Percentiles rank a stretch among this genome's conserved stretches.
Conservation (phyloP, 2,113 vertebrate genomes). For the Bos javanicus region DNA sequence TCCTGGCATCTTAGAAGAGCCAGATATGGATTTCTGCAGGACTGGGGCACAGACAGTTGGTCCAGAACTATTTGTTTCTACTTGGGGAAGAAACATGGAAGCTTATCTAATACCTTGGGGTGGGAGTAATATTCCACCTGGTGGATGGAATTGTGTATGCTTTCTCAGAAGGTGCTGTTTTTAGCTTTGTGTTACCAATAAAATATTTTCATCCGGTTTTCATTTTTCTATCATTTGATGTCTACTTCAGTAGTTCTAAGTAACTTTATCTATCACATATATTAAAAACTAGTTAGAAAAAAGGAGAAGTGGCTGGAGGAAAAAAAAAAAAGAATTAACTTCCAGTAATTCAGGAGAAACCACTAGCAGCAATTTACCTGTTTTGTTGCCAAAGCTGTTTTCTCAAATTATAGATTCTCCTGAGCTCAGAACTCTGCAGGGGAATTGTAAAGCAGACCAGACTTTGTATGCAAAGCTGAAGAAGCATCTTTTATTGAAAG, state of each 20-base stretch:
- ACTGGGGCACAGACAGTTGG: background rate
- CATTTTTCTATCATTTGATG: background rate
- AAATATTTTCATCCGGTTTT: background rate
- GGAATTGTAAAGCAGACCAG: background rate
- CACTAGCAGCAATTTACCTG: background rate
- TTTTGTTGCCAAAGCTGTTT: background rate
- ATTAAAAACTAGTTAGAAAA: background rate
- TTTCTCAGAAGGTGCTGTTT: constrained; percentile 20
- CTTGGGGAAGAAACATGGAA: background rate
- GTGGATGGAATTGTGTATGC: background rate
- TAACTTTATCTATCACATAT: background rate
- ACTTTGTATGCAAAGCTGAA: background rate
- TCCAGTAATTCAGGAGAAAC: background rate
- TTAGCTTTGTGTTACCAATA: background rate
- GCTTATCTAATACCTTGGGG: background rate
- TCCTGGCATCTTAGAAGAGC: constrained; percentile 43
- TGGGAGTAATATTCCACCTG: background rate
- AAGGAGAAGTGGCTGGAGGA: background rate
- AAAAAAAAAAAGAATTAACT: background rate
- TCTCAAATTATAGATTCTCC: background rate
- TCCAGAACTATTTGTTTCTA: constrained; percentile 21
- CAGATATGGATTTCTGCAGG: constrained; percentile 17
- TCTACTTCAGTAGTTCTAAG: background rate
- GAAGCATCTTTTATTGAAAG: background rate
- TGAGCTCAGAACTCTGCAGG: background rate